Percentiles rank a stretch among this genome's conserved stretches.
Evolutionary conservation across 2,113 vertebrate genomes (phyloP).

Genomic region (Planiliza haematocheilus): DNA sequence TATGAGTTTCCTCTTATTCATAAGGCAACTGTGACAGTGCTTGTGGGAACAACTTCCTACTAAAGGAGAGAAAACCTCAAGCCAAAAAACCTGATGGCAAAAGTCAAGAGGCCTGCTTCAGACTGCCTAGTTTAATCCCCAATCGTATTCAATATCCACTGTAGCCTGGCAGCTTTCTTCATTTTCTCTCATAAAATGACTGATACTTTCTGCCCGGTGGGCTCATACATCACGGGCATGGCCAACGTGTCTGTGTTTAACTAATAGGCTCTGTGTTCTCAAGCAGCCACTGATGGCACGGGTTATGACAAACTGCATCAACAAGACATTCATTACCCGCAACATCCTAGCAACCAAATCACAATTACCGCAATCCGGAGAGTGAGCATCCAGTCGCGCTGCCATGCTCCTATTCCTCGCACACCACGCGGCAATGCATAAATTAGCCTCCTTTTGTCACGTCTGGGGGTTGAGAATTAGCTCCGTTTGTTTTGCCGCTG

Average conservation of each 20-base stretch:
- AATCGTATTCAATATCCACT: conserved; percentile 29
- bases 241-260: conserved; percentile 64
- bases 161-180: conserved; percentile 40
- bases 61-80: neutral
- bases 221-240: conserved; percentile 62
- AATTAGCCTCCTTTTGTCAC: conserved; percentile 76
- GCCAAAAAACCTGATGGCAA: conserved; percentile 6
- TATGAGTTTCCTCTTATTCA: conserved; percentile 34
- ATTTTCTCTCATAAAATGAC: conserved; percentile 60
- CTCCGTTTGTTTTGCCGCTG: conserved; percentile 58
- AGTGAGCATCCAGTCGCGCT: conserved; percentile 63
- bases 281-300: conserved; percentile 57
- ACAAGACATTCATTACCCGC: conserved; percentile 77
- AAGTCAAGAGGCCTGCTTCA: conserved; percentile 36
- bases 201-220: conserved; percentile 51
- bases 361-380: conserved; percentile 70
- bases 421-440: conserved; percentile 62
- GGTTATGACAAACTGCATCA: conserved; percentile 79
- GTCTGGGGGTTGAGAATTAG: conserved; percentile 57
- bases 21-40: neutral
- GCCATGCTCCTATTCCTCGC: conserved; percentile 35
- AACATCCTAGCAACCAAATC: conserved; percentile 71
- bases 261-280: conserved; percentile 70
- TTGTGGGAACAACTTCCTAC: conserved; percentile 1
- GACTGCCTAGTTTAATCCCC: conserved; percentile 14